Conservation (phyloP, 2,113 vertebrate species). For the Anguilla rostrata region DNA sequence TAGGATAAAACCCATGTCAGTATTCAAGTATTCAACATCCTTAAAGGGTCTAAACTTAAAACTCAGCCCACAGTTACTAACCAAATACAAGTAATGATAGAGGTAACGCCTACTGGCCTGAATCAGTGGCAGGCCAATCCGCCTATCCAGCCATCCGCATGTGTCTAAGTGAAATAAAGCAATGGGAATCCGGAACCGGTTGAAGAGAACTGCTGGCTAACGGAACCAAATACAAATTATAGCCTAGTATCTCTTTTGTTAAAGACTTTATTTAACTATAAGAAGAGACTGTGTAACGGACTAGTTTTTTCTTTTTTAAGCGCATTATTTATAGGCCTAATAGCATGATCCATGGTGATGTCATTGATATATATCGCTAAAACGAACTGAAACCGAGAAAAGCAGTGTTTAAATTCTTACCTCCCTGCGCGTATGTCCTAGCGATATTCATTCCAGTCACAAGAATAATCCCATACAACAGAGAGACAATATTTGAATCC, state of each 20-base stretch:
- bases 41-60: too few relatives aligned
- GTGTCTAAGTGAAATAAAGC: conserved; percentile 9
- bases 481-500: conserved; percentile 56
- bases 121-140: neutral
- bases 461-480: conserved; percentile 59
- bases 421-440: conserved; percentile 60
- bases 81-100: neutral
- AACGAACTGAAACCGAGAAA: neutral
- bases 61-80: too few relatives aligned
- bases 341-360: too few relatives aligned
- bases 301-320: neutral
- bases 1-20: too few relatives aligned
- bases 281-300: neutral
- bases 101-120: neutral
- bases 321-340: too few relatives aligned
- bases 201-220: neutral
- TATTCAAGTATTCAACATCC: too few relatives aligned
- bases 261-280: too few relatives aligned
- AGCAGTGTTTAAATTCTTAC: conserved; percentile 54
- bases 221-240: neutral
- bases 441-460: conserved; percentile 51
- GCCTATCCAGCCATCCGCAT: neutral
- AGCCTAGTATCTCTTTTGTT: neutral
- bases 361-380: neutral
- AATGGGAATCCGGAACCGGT: conserved; percentile 22